These are phyloP conservation scores for Chiroxiphia lanceolata DNA, from an alignment of 2,797 vertebrate genomes.

Conservation along the genomic window DNA sequence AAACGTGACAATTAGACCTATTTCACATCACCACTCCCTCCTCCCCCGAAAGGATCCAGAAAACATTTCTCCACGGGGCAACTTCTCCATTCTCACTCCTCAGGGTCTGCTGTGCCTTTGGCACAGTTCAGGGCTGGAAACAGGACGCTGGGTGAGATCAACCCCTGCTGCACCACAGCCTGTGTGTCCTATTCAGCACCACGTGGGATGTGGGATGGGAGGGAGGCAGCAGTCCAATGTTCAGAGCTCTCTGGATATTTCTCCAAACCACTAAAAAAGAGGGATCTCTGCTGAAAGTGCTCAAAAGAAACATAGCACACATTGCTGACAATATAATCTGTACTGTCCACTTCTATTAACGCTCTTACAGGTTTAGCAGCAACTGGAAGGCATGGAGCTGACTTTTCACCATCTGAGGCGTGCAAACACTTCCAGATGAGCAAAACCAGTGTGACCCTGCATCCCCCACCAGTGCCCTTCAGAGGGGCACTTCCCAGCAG, in stretches of 20 bases:
- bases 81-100: not conserved
- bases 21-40: not conserved
- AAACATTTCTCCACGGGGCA: not conserved
- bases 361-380: not conserved
- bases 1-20: not conserved
- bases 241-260: not conserved
- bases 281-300: not conserved
- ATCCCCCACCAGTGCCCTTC: accelerated
- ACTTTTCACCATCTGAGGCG: accelerated
- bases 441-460: accelerated
- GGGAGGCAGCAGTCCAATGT: accelerated
- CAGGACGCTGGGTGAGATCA: not conserved
- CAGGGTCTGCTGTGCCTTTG: not conserved
- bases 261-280: not conserved
- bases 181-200: not conserved
- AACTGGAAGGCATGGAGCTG: not conserved
- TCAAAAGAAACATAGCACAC: not conserved
- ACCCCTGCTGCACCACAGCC: not conserved
- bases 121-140: not conserved
- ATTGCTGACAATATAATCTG: not conserved
- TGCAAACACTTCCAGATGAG: not conserved
- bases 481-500: not conserved
- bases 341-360: not conserved
- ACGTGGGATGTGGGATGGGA: not conserved
- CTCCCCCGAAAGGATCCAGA: not conserved